Evolutionary conservation across 2,113 vertebrate species (phyloP), one percentile per base, ranked within the genome.

Genomic region (Tragelaphus imberbis): DNA sequence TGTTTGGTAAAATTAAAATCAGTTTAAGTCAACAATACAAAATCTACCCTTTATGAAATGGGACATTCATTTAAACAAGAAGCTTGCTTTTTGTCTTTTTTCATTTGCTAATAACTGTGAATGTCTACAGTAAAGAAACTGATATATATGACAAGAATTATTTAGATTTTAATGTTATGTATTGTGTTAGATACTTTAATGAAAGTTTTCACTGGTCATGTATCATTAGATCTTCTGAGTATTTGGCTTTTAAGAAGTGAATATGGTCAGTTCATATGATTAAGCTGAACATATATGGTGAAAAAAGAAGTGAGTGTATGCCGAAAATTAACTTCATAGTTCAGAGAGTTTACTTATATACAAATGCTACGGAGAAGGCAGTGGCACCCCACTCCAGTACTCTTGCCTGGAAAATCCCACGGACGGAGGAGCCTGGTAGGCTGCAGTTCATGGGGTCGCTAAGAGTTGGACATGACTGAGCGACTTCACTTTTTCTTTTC

Each of bases 201-300:
- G 81, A 53, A 79, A 23, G 9, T 93, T 63, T 94, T 94, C 59
- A 30, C 27, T 91, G 25, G 28, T 94, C 21, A 63, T 2, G 0
- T 91, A 36, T 89, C 82, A 55, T 75, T 77, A 49, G 75, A 30
- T 88, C 47, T 19, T 68, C 17, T 77, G 59, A 95, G 19, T 33
- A 90, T 95, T 89, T 93, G 75, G 7, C 77, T 95, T 95, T 94
- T 90, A 77, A 91, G 84, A 97, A 94, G 84, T 84, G 51, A 85
- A 25, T 88, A 14, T 81, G 28, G 3, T 53, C 56, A 82, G 6
- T 91, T 15, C 9, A 63, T 89, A 71, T 77, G n/a, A 81, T 93
- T 93, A 91, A 91, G 44, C 11, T 80, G 58, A 94, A 55, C 81
- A 82, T 92, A 13, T n/a, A 90, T 87, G 28, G 30, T 77, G 27